Evolutionary conservation across 2,888 invertebrate genomes (phyloP), one percentile per base, ranked within the genome.

Genomic region (Anorthoa munda): DNA sequence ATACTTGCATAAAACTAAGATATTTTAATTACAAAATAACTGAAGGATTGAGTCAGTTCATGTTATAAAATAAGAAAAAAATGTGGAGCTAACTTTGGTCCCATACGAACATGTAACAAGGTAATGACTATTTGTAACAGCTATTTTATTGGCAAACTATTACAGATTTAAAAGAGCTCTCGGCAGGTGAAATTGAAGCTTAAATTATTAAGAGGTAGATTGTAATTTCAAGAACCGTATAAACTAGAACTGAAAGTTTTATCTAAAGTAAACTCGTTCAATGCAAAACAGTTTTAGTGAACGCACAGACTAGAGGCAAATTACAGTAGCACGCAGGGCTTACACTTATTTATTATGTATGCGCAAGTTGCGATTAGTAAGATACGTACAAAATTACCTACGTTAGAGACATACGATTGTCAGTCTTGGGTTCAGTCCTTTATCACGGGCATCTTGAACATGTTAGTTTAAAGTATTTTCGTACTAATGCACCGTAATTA

Each of bases 371-470:
- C 90, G 88, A 92, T 92, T 92, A 93, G 87, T 89, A 89, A 87
- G 92, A 93, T 90, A 92, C 93, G 91, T 92, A 92, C 84, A 87
- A 91, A 92, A 92, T 91, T 92, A 93, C 92, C 92, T 94, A 94
- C 91, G 91, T 92, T 91, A 93, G 92, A 95, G 94, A 95, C 95
- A 93, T 93, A 93, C 89, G 90, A 92, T 91, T 92, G 92, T 96
- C 96, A 96, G 96, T 96, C 96, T 96, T 96, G 91, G 89, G 94
- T 93, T 96, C 96, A 96, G 96, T 96, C 94, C 95, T 93, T 89
- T 87, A 92, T 93, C 93, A 94, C 95, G 94, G 94, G 93, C 95
- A 94, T 94, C 91, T 90, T 91, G 87, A 89, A 90, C 87, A 86
- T 75, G 46, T 61, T 95, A 95, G 95, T 95, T 95, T 95, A 94